Base-by-base conservation (phyloP, 2,113 vertebrate species). In the Callopanchax toddi region DNA sequence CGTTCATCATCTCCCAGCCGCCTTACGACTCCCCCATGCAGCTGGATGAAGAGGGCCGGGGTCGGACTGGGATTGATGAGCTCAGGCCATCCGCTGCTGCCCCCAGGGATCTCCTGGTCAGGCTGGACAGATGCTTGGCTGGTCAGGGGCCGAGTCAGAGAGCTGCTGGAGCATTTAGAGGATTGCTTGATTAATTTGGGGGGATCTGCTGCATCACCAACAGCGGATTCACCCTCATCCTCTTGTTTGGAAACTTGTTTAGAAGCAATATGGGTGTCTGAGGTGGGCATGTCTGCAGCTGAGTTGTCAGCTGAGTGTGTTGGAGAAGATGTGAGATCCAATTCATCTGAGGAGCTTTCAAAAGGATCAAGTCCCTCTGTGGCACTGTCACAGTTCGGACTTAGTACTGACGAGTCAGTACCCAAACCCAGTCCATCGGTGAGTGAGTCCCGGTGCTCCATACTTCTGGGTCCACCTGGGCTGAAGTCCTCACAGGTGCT, bases 11-110 rank as follows among this genome's bases (percentile, higher is more conserved):
- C 90, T 60, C 89, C 92, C 84, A 97, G 87, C 51, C 94, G 86
- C 61, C 94, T 89, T 75, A 93, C 93, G 1, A 91, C 91, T 79
- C 95, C 95, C n/a, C 96, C 95, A 26, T 97, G 95, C 32, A 97
- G 91, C 85, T 97, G 96, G 66, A 96, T 83, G 5, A 93, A 96
- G 22, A 97, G 83, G 50, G 92, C 83, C 17, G 93, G 93, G 25
- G 82, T 76, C 0, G 71, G 83, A 25, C 50, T 69, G 0, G 45
- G 49, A 26, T 23, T 73, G 54, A 72, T 45, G 34, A 78, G 62
- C 59, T 81, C 85, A 0, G 52, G 42, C 72, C 80, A 82, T 15
- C 5, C 76, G 48, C 56, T 55, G 69, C 48, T 43, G 43, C 34
- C 74, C 48, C 37, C 78, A 0, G 76, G 67, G 69, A 66, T 2